Evolutionary conservation across 1,140 invertebrate species (phyloP), one percentile per base, ranked within the genome.

Genomic region (Pentalonia nigronervosa): DNA sequence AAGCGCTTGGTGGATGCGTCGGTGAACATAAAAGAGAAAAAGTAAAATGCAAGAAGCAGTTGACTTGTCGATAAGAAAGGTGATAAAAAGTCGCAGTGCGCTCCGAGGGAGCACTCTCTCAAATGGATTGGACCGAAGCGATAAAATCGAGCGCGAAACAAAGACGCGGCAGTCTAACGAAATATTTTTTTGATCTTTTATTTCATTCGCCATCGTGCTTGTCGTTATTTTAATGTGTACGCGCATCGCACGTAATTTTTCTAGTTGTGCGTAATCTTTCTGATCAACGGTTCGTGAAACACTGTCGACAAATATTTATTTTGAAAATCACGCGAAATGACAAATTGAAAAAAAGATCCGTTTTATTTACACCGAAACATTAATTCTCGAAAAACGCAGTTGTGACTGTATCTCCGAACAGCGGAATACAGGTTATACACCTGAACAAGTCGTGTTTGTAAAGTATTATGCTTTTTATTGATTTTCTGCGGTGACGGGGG

Each of bases 121-220:
- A 90, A 90, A 90, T 90, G 56, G 89, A 90, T 90, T 90, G 25
- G 89, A 45, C 56, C n/a, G 53, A 17, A 67, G 41, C 53, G 89
- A 90, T 90, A 90, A 90, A 90, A 90, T 60, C 36, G 56, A n/a
- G 3, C 6, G 21, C 8, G 56, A 25, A 56, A 34, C 25, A 86
- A 30, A 41, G 53, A 90, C 50, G 89, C 41, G 3, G 34, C n/a
- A 20, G 30, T 2, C n/a, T n/a, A n/a, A 7, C 25, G 60, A 45
- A 23, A 34, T 90, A 90, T 60, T 41, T 41, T 60, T 89, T 83
- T 83, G 76, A 36, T 83, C 34, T 47, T 30, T 84, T 84, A 8
- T 84, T 20, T 4, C 21, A 53, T 53, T 53, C 21, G 20, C 1
- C 4, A 4, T 53, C 50, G 21, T 21, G 50, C 2, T 11, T n/a